phyloP scores from a whole-genome alignment of 2,797 vertebrate species.

The Schizopygopsis malacanthus region DNA sequence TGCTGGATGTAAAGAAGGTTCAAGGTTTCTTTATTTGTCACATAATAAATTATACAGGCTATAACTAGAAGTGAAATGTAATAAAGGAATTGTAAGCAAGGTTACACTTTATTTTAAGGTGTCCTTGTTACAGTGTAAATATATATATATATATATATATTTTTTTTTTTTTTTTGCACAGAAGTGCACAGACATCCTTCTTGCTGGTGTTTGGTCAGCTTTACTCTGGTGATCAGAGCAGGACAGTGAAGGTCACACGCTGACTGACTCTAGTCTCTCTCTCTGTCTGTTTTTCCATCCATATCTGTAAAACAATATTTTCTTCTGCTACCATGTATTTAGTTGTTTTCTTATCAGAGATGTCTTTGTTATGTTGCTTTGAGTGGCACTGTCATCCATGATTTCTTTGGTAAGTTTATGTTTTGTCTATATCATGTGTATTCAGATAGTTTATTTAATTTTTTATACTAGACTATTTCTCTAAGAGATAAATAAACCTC shows the following conservation, averaged over 20 bases:
- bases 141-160: too few species aligned
- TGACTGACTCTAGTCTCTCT: conserved; percentile 52
- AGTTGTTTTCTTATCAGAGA: not conserved
- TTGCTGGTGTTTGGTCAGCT: conserved; percentile 69
- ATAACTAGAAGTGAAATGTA: too few species aligned
- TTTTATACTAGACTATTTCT: not conserved
- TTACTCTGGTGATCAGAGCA: conserved; percentile 71
- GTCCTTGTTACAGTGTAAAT: too few species aligned
- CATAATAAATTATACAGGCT: too few species aligned
- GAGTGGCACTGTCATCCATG: not conserved
- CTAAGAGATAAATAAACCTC: not conserved
- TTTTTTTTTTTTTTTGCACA: too few species aligned
- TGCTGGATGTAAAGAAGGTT: too few species aligned
- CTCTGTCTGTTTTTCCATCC: not conserved
- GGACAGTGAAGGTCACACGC: conserved; percentile 74
- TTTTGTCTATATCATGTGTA: not conserved
- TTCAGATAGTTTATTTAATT: not conserved
- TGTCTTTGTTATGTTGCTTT: not conserved
- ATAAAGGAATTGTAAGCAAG: too few species aligned
- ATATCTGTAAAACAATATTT: conserved; percentile 2
- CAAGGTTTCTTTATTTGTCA: too few species aligned
- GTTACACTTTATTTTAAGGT: too few species aligned
- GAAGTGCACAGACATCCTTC: conserved; percentile 67
- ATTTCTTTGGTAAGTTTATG: not conserved
- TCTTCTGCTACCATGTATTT: not conserved